A percentile compares a stretch with the other conserved stretches of the same genome.
Conservation (phyloP, 1,140 invertebrate species). For the Heliconius hewitsoni region DNA sequence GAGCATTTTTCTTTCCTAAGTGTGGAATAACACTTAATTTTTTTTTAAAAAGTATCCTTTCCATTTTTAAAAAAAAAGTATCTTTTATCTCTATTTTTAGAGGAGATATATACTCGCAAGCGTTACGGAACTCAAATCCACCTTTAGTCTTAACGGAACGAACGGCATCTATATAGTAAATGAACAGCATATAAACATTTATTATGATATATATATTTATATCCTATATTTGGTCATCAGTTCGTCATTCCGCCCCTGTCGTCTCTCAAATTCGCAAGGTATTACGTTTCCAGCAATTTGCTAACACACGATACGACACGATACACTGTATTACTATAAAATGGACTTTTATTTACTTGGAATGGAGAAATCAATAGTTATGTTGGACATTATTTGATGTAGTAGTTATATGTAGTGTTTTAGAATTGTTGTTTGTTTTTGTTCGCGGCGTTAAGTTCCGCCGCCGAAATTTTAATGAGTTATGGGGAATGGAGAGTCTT, state of each 20-base stretch:
- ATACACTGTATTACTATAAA: slow-evolving; percentile 2
- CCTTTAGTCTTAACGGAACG: no score
- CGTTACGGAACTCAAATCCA: no score
- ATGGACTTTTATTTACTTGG: slow-evolving; percentile 37
- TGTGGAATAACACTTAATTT: no score
- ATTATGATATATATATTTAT: no score
- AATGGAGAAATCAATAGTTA: not conserved
- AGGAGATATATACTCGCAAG: no score
- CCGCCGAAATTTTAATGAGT: not conserved
- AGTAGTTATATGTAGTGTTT: not conserved
- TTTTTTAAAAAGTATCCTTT: no score
- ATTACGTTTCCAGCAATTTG: slow-evolving; percentile 53
- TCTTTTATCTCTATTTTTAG: no score
- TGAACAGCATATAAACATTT: no score
- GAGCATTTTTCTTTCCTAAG: no score
- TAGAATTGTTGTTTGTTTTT: not conserved
- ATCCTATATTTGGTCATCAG: not conserved
- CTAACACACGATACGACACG: slow-evolving; percentile 48
- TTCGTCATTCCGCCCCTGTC: slow-evolving; percentile 38
- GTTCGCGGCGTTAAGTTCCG: no score
- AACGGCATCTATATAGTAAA: no score
- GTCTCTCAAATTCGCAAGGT: slow-evolving; percentile 42
- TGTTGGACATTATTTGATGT: not conserved
- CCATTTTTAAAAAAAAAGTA: no score
- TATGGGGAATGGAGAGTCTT: not conserved